phyloP scores from a whole-genome alignment of 2,113 vertebrate species.

The Cyanistes caeruleus region DNA sequence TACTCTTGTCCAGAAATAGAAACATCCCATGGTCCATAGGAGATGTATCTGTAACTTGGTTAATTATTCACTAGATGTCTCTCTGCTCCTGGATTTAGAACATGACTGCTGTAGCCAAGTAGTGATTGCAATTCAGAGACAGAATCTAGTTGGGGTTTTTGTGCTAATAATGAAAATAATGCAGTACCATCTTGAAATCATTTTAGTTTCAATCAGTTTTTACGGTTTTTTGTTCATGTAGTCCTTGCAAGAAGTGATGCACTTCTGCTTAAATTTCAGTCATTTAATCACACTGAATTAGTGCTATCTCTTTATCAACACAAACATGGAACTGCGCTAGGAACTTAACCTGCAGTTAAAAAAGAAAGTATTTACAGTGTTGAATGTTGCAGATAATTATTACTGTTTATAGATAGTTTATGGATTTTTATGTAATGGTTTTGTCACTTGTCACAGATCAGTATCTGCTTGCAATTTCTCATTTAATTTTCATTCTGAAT shows the following conservation, averaged over 20 bases:
- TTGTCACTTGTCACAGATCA: neutral
- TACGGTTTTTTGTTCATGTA: neutral
- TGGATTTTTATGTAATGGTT: neutral
- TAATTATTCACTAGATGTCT: conserved; percentile 74
- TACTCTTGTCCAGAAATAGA: neutral
- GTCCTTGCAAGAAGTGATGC: neutral
- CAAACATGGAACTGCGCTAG: neutral
- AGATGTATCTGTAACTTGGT: conserved; percentile 18
- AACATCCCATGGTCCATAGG: neutral
- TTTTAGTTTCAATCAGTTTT: neutral
- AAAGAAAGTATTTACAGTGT: neutral
- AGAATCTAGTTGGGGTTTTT: neutral
- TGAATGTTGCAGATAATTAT: neutral
- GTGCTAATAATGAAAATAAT: neutral
- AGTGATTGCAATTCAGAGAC: neutral
- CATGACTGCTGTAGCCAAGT: neutral
- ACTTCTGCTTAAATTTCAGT: neutral
- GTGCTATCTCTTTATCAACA: neutral
- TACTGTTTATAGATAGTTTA: neutral
- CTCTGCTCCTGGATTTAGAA: conserved; percentile 50
- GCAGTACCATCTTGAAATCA: neutral
- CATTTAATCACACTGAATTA: neutral
- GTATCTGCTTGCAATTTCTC: neutral
- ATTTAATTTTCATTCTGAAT: neutral
- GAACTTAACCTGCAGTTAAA: neutral